Conservation (phyloP, 2,888 invertebrate genomes). For the Rhopalosiphum nymphaeae region DNA sequence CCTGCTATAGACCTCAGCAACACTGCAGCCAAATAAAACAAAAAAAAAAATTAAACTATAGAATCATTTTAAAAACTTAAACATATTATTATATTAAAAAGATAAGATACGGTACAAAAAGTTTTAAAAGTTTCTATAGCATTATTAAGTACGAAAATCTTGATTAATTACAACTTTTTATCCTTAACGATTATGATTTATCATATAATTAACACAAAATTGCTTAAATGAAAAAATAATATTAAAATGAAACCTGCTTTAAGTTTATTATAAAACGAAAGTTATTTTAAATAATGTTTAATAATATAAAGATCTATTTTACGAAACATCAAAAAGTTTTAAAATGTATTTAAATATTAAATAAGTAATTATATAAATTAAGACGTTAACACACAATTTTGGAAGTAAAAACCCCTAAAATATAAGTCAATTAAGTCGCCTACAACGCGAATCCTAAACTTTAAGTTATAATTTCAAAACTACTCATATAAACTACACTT, state of each 20-base stretch:
- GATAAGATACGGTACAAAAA: not conserved
- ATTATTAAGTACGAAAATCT: not conserved
- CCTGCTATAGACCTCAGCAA: too few species aligned
- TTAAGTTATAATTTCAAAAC: constrained; percentile 3
- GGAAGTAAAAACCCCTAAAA: not conserved
- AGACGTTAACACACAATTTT: not conserved
- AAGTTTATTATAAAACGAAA: not conserved
- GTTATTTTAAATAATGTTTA: constrained; percentile 17
- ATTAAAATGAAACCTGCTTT: not conserved
- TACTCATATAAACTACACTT: not conserved
- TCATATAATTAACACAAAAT: not conserved
- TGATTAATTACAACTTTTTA: not conserved
- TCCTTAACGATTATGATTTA: not conserved
- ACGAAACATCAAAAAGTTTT: not conserved
- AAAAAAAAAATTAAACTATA: not conserved
- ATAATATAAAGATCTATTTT: not conserved
- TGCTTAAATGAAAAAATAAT: not conserved
- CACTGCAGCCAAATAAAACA: not conserved
- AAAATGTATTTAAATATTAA: not conserved
- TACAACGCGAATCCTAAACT: not conserved
- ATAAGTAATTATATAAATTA: not conserved
- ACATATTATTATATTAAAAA: not conserved
- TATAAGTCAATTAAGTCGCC: not conserved
- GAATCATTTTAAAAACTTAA: not conserved
- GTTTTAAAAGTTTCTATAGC: not conserved